Conservation (phyloP, 2,797 vertebrate species). For the Ispidina picta region DNA sequence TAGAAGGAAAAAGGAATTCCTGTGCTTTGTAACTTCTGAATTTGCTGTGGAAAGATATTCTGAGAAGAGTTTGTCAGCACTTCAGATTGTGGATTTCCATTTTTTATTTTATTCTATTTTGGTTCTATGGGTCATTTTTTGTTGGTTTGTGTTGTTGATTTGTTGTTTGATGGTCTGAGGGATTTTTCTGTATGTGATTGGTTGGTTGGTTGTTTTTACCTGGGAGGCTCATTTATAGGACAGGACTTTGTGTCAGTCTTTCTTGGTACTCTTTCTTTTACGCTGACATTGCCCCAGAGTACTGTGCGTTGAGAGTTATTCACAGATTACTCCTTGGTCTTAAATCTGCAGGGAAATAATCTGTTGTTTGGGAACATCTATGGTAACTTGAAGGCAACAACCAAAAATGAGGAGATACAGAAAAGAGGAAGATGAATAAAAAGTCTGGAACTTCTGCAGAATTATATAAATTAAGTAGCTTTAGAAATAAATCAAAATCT, state of each 20-base stretch:
- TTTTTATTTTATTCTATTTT: background rate
- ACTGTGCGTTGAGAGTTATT: background rate
- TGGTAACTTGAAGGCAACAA: background rate
- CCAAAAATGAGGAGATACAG: background rate
- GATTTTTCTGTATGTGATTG: too few species aligned
- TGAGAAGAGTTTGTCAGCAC: background rate
- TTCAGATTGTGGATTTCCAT: background rate
- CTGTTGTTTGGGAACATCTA: background rate
- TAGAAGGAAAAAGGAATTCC: background rate
- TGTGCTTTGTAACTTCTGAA: background rate
- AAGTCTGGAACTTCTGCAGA: background rate
- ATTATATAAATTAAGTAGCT: background rate
- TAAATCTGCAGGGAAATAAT: background rate
- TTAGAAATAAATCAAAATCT: background rate
- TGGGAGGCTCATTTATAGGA: background rate
- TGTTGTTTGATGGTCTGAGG: too few species aligned
- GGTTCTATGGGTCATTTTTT: background rate
- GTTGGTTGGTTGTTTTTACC: background rate
- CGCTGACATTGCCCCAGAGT: background rate
- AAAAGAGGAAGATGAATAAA: background rate
- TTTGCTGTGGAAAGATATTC: background rate
- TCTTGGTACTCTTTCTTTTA: background rate
- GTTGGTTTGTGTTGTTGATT: background rate
- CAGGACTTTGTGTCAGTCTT: background rate
- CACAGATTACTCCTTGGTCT: background rate